Base-by-base conservation (phyloP, 2,113 vertebrate genomes). In the Chionodraco myersi region DNA sequence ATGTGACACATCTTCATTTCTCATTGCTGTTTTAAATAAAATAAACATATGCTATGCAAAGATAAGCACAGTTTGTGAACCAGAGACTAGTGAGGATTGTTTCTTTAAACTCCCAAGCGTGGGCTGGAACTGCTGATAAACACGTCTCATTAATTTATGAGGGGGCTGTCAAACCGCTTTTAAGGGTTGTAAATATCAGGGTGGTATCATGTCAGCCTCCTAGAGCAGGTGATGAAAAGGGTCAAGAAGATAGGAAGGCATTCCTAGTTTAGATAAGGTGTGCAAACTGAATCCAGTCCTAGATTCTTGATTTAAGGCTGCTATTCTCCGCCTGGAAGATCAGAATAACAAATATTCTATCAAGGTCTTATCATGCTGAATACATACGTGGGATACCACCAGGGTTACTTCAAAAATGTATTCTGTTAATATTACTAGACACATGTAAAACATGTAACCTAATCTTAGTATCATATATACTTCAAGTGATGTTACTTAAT, bases 141-240 rank as follows among this genome's bases (percentile, higher is more conserved):
- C 57, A 79, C 16, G 72, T 70, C 80, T 65, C 41, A 68, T 80
- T 83, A 85, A 86, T 86, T 87, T 80, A 86, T 61, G 49, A 63
- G 1, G 23, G 4, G 15, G 75, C 77, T 83, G 85, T 89, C 89
- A 72, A 79, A 82, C 63, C 65, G 86, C 86, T 91, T 90, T 91
- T 88, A 90, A 85, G 45, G 62, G 83, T 76, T 81, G 65, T 90
- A 90, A 89, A 91, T 84, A 83, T 72, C 30, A 73, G 63, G 53
- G 72, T 74, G 34, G 56, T 21, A 64, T 83, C 66, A 76, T 83
- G 81, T 86, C 64, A 57, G 69, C 54, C 74, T 77, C 58, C 82
- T 41, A 16, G 62, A 78, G 53, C 52, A 56, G 56, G 56, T 52
- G 9, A 53, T 56, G 45, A 66, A 78, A 74, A 65, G 36, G 71